Evolutionary conservation across 2,113 vertebrate genomes (phyloP).

Genomic region (Lynx canadensis): DNA sequence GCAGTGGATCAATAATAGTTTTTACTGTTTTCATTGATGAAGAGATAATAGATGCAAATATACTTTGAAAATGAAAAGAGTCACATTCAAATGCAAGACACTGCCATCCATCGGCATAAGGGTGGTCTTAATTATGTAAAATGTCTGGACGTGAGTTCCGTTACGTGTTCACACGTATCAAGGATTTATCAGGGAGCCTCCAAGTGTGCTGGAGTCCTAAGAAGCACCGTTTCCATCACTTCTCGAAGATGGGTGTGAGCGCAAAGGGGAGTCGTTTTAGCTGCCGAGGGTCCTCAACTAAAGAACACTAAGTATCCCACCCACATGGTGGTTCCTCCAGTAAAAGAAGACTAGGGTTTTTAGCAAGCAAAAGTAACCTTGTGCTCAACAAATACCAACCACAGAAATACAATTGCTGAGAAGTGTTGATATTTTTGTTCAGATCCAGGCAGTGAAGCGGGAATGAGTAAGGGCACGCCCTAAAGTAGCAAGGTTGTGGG

Average conservation of each 20-base stretch:
- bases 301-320: neutral
- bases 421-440: neutral
- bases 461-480: neutral
- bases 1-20: neutral
- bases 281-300: neutral
- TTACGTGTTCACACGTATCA: neutral
- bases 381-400: neutral
- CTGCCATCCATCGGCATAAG: neutral
- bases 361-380: neutral
- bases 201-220: neutral
- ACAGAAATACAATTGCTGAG: neutral
- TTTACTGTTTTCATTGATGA: neutral
- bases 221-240: neutral
- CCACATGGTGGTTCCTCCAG: neutral
- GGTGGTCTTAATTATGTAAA: neutral
- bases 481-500: neutral
- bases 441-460: neutral
- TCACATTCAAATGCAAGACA: neutral
- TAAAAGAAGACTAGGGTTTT: neutral
- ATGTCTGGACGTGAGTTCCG: neutral
- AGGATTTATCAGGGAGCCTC: neutral
- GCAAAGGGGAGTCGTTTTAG: neutral
- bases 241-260: neutral
- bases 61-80: conserved; percentile 1
- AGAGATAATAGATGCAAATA: neutral